Conservation (phyloP, 2,888 invertebrate species). For the Dastarcus helophoroides region DNA sequence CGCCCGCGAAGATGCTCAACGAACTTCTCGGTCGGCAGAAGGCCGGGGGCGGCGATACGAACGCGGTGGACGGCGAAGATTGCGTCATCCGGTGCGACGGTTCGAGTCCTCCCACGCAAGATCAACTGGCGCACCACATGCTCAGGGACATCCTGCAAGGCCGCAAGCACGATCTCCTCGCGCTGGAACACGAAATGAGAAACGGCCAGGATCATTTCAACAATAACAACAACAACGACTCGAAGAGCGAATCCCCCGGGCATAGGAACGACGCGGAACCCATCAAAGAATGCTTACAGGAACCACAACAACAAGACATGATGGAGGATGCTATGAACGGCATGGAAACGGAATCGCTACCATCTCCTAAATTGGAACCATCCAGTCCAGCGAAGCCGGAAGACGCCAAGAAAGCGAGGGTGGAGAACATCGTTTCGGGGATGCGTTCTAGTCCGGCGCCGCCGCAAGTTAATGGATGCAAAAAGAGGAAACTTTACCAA, state of each 20-base stretch:
- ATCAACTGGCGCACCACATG: constrained; percentile 66
- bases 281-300: constrained; percentile 51
- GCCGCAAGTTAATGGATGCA: constrained; percentile 80
- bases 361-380: constrained; percentile 44
- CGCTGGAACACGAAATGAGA: constrained; percentile 56
- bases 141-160: constrained; percentile 83
- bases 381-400: constrained; percentile 46
- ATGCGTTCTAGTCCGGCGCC: constrained; percentile 83
- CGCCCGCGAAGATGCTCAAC: constrained; percentile 85
- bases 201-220: constrained; percentile 39
- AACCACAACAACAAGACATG: constrained; percentile 45
- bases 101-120: constrained; percentile 43
- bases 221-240: constrained; percentile 42
- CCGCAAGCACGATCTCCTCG: constrained; percentile 70
- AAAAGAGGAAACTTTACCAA: constrained; percentile 90
- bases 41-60: constrained; percentile 38
- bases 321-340: constrained; percentile 51
- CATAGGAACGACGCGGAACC: constrained; percentile 30
- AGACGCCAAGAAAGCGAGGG: constrained; percentile 84
- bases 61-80: constrained; percentile 32
- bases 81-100: constrained; percentile 43
- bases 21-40: constrained; percentile 71
- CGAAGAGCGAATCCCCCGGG: constrained; percentile 37
- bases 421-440: constrained; percentile 89
- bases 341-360: constrained; percentile 50